Conservation (phyloP, 2,113 vertebrate species). For the Ellobius talpinus region DNA sequence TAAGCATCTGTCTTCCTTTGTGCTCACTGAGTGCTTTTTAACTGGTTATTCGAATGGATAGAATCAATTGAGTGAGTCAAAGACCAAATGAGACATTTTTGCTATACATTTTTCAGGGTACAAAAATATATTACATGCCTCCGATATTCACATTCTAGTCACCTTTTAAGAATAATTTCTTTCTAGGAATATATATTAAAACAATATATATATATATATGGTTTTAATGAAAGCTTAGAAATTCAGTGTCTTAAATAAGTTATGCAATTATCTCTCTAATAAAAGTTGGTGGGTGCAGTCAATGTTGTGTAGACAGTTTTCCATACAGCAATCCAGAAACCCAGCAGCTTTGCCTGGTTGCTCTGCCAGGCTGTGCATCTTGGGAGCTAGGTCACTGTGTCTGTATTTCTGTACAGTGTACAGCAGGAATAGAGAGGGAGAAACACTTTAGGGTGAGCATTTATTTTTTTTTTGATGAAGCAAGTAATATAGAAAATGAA, state of each 20-base stretch:
- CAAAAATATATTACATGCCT: slow-evolving; percentile 27
- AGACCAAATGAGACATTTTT: slow-evolving; percentile 15
- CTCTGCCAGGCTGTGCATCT: background rate
- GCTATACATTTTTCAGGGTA: slow-evolving; percentile 6
- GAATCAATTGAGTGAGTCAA: slow-evolving; percentile 17
- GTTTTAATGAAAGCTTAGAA: background rate
- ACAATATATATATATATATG: background rate
- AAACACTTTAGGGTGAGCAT: background rate
- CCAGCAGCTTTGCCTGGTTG: background rate
- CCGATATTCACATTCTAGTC: slow-evolving; percentile 9
- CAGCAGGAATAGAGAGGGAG: background rate
- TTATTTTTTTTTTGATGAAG: background rate
- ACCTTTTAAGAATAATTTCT: slow-evolving; percentile 36
- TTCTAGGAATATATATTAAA: background rate
- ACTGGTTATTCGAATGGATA: slow-evolving; percentile 20
- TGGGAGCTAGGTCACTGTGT: background rate
- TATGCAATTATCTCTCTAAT: background rate
- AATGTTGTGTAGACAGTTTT: background rate
- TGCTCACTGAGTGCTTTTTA: background rate
- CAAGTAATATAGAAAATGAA: slow-evolving; percentile 7
- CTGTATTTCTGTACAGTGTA: background rate
- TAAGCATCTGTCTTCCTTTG: slow-evolving; percentile 11
- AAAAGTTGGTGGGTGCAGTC: background rate
- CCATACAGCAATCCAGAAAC: background rate
- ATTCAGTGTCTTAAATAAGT: slow-evolving; percentile 23